Base-by-base conservation (phyloP, 1,140 invertebrate species). In the Eufriesea mexicana region DNA sequence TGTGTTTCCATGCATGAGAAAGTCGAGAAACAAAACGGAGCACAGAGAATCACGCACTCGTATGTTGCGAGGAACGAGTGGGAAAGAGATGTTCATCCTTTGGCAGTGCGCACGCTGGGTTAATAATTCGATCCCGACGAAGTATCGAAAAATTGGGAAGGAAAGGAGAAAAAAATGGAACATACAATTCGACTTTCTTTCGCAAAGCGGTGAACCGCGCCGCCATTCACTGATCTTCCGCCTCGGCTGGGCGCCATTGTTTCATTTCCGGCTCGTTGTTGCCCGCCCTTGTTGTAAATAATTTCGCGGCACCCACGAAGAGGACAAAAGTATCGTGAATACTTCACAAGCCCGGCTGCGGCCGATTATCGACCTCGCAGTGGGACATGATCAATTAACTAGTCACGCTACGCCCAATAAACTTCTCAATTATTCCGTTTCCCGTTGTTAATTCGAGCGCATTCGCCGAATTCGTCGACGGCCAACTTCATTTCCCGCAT, bases 321-420 rank as follows among this genome's bases (percentile, higher is more conserved):
- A 25, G 45, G 5, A 28, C 25, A 61, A 79, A 72, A 49, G 45
- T 42, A 72, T 28, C 54, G 8, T n/a, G 45, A 61, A 61, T 51
- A 12, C 42, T 61, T 47, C 14, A 47, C 51, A 45, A 57, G 18
- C n/a, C 16, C 49, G 4, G 18, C 2, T 10, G 10, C 35, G 28
- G 7, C 35, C 23, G 62, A 76, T 76, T 51, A 28, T 18, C 35
- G 25, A 16, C 51, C 35, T 6, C 18, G 35, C 35, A 57, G 35
- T 25, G 66, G n/a, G 6, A 35, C 25, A 35, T 79, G 55, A 79
- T 79, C 57, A 79, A 72, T 79, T 72, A 72, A 79, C 67, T 20
- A 20, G 7, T 18, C 68, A 20, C 64, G 20, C 18, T 45, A 42
- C 28, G 45, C 20, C 55, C 77, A 18, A 79, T 72, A 72, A 61